Percentiles rank a stretch among this genome's conserved stretches.
Conservation (phyloP, 2,113 vertebrate species). For the Cyanistes caeruleus region DNA sequence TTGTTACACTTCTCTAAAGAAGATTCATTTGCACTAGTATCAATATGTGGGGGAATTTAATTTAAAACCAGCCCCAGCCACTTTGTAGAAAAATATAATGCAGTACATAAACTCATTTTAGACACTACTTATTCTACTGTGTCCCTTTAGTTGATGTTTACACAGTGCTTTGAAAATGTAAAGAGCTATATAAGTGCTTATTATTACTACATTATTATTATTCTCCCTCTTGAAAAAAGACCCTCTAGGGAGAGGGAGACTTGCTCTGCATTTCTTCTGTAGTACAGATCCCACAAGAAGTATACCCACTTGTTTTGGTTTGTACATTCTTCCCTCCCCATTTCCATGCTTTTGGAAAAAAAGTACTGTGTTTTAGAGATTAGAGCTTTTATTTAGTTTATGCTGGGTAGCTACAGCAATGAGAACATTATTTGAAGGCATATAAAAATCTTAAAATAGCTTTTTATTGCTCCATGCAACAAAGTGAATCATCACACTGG, state of each 20-base stretch:
- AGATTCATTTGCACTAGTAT: constrained; percentile 34
- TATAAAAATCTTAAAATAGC: neutral
- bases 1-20: neutral
- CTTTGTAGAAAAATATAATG: constrained; percentile 55
- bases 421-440: neutral
- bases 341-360: neutral
- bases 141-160: constrained; percentile 71
- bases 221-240: constrained; percentile 64
- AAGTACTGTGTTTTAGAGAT: neutral
- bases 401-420: neutral
- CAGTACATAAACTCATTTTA: constrained; percentile 66
- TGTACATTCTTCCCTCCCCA: neutral
- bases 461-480: neutral
- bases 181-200: constrained; percentile 72
- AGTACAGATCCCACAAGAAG: constrained; percentile 43
- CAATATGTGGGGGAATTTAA: constrained; percentile 28
- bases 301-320: constrained; percentile 42
- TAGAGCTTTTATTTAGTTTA: constrained; percentile 13
- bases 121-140: constrained; percentile 57
- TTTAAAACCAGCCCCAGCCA: constrained; percentile 37
- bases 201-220: constrained; percentile 72
- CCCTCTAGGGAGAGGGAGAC: constrained; percentile 47
- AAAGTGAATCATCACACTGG: neutral
- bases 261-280: constrained; percentile 61
- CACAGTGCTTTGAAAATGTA: constrained; percentile 61